Base-by-base conservation (phyloP, 2,888 invertebrate genomes). In the Stenichneumon culpator region DNA sequence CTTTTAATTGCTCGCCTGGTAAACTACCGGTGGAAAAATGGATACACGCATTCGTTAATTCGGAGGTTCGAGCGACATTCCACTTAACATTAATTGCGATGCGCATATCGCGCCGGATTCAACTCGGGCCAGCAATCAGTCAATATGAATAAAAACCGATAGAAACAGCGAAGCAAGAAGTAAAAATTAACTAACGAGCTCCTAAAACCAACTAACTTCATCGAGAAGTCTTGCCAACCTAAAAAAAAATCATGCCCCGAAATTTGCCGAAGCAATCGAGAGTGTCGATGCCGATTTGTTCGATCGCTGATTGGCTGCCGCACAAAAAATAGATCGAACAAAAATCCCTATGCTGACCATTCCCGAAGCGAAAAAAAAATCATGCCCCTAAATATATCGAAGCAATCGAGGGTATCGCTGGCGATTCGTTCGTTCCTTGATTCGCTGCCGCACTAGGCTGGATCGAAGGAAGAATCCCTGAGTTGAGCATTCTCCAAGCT, bases 1-100 rank as follows among this genome's bases (percentile, higher is more conserved):
- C 22, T 57, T 54, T 54, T 54, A 54, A 54, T 54, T 54, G 54
- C 54, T 54, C 22, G 19, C 54, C 22, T 2, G 54, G 54, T 22
- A 22, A 54, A 54, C 6, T 22, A 16, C 7, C 9, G 22, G 54
- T 22, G 19, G 11, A 54, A 57, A 11, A 25, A 3, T 1, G 2
- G 25, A 57, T 57, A 57, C 19, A 57, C 57, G 25, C 57, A 14
- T 25, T 14, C 25, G 57, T 57, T 22, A 57, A 57, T 57, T 19
- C 25, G 14, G 14, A 57, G 9, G 25, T 22, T 57, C 25, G 19
- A 57, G 11, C 25, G 22, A 11, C 22, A 25, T 22, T 22, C 25
- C 22, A 57, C 22, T 57, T 25, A 57, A 11, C 19, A 57, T 57
- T 22, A 57, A 57, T 57, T 19, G 25, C 57, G 25, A 57, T 4